Base-by-base conservation (phyloP, 2,113 vertebrate species). In the Rhea pennata region DNA sequence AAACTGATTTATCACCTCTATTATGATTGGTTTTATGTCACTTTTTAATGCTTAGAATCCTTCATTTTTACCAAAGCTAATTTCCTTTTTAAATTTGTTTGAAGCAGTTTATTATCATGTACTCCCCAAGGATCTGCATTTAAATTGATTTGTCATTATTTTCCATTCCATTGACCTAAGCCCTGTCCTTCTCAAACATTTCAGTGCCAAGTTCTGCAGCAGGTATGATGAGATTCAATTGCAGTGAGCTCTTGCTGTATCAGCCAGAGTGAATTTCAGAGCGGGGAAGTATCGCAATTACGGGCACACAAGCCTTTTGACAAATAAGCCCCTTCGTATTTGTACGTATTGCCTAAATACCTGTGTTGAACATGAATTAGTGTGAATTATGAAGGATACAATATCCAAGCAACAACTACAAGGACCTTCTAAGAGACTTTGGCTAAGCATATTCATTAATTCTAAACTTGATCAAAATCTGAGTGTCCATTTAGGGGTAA, bases 81-180 rank as follows among this genome's bases (percentile, higher is more conserved):
- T 95, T 93, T 95, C 59, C 44, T 92, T 84, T 71, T 59, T 7
- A 87, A 84, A 91, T 79, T 81, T 87, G 50, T 95, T 94, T 89
- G 74, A 89, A 94, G 44, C 54, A 85, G 33, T 80, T 69, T 85
- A 46, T 79, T 85, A 71, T 54, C 65, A 69, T 39, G 13, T 12
- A 79, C 51, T 93, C n/a, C 71, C 88, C 56, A n/a, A 66, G n/a
- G 84, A 85, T 79, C 81, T 91, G 67, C 74, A 76, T 93, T 92
- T 89, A 73, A 95, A 95, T 91, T 84, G 73, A 84, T 92, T 83
- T 82, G 78, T 84, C 78, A 33, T 92, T 92, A 79, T 85, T 92
- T 96, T 87, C 78, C n/a, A 48, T 91, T 72, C 74, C 71, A 56
- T 20, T 85, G 89, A 85, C 74, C 81, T 70, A 82, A 93, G 64